phyloP scores from a whole-genome alignment of 2,113 vertebrate genomes.

The Corythoichthys haematopterus region DNA sequence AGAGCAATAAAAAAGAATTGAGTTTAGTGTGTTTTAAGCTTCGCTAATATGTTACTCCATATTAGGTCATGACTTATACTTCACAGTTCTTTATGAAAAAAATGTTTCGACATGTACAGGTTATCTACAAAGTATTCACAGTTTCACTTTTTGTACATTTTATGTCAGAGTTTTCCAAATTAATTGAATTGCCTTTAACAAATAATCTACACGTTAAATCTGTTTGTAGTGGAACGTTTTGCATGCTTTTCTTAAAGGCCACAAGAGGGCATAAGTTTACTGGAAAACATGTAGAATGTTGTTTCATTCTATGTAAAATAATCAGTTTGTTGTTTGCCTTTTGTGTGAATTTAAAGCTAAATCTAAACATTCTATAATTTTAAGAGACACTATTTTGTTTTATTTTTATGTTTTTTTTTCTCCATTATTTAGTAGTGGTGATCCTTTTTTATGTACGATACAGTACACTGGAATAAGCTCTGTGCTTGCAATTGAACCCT shows the following conservation, averaged over 20 bases:
- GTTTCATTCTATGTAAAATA: neutral
- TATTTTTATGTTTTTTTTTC: too few relatives aligned
- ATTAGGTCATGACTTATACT: constrained; percentile 16
- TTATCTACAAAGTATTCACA: neutral
- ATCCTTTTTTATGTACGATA: too few relatives aligned
- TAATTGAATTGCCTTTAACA: neutral
- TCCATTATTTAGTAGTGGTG: too few relatives aligned
- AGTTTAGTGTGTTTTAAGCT: neutral
- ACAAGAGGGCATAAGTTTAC: neutral
- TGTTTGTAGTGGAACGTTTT: neutral
- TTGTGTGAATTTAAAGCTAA: neutral
- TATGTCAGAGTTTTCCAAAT: neutral
- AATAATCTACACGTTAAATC: neutral
- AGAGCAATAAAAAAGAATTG: neutral
- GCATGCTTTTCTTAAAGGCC: neutral
- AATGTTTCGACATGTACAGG: neutral
- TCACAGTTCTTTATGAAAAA: constrained; percentile 19
- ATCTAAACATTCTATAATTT: too few relatives aligned
- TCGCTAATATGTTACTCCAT: constrained; percentile 6
- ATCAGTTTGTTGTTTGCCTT: neutral
- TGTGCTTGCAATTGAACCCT: too few relatives aligned
- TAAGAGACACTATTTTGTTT: too few relatives aligned
- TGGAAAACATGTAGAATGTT: too few relatives aligned
- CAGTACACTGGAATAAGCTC: too few relatives aligned
- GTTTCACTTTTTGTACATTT: neutral